phyloP scores from a whole-genome alignment of 2,113 vertebrate genomes.

The Hypocryptadius cinnamomeus region DNA sequence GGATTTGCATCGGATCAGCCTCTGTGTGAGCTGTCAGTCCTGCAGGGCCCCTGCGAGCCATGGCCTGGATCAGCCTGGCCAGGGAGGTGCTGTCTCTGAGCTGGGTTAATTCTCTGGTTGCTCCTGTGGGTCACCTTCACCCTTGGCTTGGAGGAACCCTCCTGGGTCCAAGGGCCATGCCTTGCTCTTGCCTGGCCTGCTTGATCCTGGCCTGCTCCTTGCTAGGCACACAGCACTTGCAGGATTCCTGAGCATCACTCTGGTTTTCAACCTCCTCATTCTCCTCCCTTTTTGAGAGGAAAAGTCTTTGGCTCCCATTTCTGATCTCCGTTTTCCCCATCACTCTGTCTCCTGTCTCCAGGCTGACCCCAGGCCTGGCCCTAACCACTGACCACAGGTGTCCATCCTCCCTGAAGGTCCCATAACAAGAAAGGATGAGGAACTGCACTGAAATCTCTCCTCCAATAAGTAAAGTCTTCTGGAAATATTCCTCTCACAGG shows the following conservation, averaged over 20 bases:
- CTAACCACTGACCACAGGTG: not conserved
- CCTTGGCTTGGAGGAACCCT: not conserved
- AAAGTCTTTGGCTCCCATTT: not conserved
- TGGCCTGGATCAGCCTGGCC: not conserved
- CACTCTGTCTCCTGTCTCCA: not conserved
- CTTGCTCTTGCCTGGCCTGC: not conserved
- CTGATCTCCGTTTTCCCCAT: not conserved
- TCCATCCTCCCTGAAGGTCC: not conserved
- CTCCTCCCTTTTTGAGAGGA: not conserved
- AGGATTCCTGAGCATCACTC: not conserved
- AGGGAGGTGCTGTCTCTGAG: not conserved
- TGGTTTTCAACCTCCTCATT: not conserved
- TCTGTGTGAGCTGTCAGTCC: not conserved
- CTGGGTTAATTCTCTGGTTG: not conserved
- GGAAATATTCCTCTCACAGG: not conserved
- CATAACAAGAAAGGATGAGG: not conserved
- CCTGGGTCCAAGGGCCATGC: not conserved
- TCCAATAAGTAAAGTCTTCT: not conserved
- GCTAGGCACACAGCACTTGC: not conserved
- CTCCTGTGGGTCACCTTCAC: not conserved
- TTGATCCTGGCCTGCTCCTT: not conserved
- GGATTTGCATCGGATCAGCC: not conserved
- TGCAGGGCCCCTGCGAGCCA: not conserved
- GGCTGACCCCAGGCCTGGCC: not conserved
- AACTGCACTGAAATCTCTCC: not conserved